These are phyloP conservation scores for Drosophila littoralis DNA, from an alignment of 1,140 invertebrate genomes.

Conservation along the genomic window DNA sequence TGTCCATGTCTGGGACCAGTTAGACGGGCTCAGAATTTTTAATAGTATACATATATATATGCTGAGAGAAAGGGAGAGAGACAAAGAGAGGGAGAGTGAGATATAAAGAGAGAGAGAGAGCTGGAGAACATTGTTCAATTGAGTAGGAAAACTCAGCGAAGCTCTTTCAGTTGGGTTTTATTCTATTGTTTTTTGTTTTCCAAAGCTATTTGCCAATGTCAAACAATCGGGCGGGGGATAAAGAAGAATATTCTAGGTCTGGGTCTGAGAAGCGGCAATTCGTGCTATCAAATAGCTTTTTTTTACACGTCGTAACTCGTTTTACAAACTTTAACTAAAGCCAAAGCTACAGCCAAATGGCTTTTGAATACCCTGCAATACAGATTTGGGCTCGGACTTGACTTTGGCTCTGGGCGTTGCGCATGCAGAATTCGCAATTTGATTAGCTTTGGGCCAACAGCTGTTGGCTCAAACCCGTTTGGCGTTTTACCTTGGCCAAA, in stretches of 20 bases:
- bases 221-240: neutral
- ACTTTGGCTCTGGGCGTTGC: constrained; percentile 27
- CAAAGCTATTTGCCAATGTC: neutral
- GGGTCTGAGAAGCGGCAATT: neutral
- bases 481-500: constrained; percentile 60
- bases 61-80: neutral
- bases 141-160: too few species aligned
- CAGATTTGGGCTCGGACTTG: neutral
- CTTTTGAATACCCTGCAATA: too few species aligned
- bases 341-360: neutral
- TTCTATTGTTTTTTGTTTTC: neutral
- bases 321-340: neutral
- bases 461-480: constrained; percentile 43
- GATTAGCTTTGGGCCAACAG: constrained; percentile 20
- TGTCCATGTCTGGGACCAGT: too few species aligned
- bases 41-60: too few species aligned
- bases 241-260: neutral
- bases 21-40: too few species aligned
- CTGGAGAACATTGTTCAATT: too few species aligned
- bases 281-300: too few species aligned
- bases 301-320: neutral
- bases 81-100: neutral
- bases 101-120: too few species aligned
- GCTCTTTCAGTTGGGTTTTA: neutral
- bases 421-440: constrained; percentile 56